Evolutionary conservation across 2,888 invertebrate genomes (phyloP).

Genomic region (Boloria euphrosyne): DNA sequence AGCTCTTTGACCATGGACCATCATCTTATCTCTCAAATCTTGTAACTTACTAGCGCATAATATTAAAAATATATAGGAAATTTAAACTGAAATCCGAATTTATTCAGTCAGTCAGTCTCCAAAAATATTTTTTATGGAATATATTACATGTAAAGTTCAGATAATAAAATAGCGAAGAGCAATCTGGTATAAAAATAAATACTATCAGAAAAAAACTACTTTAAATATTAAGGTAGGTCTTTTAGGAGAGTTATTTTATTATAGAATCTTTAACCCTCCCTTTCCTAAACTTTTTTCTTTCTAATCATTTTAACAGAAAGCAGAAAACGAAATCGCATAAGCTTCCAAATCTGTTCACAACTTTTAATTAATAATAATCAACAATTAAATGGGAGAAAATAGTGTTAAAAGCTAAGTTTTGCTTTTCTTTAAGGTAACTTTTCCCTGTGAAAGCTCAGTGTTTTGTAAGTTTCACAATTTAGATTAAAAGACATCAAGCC

Average conservation of each 20-base stretch:
- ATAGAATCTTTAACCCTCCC: neutral
- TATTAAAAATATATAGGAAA: too few species aligned
- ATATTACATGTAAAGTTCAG: too few species aligned
- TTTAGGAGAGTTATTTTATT: neutral
- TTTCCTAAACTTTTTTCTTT: neutral
- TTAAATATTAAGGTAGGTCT: too few species aligned
- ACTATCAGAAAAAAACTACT: too few species aligned
- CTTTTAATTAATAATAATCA: conserved; percentile 19
- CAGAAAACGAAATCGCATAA: neutral
- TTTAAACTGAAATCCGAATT: too few species aligned
- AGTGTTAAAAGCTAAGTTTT: conserved; percentile 25
- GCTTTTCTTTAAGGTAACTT: conserved; percentile 20
- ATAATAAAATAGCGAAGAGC: too few species aligned
- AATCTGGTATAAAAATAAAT: too few species aligned
- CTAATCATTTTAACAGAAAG: neutral
- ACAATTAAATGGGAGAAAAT: conserved; percentile 15
- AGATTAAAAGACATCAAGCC: conserved; percentile 17
- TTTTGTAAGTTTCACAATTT: conserved; percentile 3
- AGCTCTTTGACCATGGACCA: too few species aligned
- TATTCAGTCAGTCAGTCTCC: too few species aligned
- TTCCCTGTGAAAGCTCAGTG: conserved; percentile 11
- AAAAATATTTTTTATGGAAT: too few species aligned
- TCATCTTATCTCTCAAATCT: too few species aligned
- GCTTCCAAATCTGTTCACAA: neutral
- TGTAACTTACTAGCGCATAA: too few species aligned